A percentile compares a stretch with the other conserved stretches of the same genome.
phyloP scores from a whole-genome alignment of 2,888 invertebrate genomes.

The Apamea crenata region DNA sequence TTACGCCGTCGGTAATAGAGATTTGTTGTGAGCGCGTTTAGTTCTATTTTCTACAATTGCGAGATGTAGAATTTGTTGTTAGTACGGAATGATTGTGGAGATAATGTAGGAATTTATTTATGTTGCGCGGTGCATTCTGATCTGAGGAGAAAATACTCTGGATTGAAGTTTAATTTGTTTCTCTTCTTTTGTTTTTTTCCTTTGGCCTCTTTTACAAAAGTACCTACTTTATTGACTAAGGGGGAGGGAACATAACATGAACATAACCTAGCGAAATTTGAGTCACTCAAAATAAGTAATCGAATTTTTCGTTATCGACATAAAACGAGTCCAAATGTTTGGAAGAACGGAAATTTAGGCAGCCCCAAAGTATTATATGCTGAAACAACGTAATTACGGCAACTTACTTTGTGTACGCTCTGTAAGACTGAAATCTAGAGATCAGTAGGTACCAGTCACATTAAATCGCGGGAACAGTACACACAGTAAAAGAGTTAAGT shows the following conservation, averaged over 20 bases:
- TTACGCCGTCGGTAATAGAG: conserved; percentile 86
- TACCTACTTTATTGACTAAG: neutral
- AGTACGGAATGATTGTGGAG: conserved; percentile 47
- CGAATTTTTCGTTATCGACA: neutral
- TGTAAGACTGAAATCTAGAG: neutral
- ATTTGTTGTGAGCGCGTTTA: conserved; percentile 80
- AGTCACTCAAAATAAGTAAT: neutral
- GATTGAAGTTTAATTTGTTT: conserved; percentile 10
- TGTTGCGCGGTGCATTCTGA: conserved; percentile 23
- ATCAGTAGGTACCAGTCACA: neutral
- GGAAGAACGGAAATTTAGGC: neutral
- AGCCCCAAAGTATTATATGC: too few species aligned
- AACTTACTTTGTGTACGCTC: neutral
- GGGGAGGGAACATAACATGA: neutral
- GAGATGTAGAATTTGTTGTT: conserved; percentile 66
- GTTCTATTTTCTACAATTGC: conserved; percentile 64
- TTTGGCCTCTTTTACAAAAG: neutral
- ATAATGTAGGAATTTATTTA: conserved; percentile 50
- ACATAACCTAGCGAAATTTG: neutral
- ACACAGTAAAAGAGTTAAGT: conserved; percentile 35
- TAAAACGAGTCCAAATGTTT: neutral
- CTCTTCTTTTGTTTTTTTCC: neutral
- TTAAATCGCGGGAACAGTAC: conserved; percentile 12
- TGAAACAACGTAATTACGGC: neutral
- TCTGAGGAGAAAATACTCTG: conserved; percentile 5